Conservation (phyloP, 2,888 invertebrate genomes). For the Cynaeus angustus region DNA sequence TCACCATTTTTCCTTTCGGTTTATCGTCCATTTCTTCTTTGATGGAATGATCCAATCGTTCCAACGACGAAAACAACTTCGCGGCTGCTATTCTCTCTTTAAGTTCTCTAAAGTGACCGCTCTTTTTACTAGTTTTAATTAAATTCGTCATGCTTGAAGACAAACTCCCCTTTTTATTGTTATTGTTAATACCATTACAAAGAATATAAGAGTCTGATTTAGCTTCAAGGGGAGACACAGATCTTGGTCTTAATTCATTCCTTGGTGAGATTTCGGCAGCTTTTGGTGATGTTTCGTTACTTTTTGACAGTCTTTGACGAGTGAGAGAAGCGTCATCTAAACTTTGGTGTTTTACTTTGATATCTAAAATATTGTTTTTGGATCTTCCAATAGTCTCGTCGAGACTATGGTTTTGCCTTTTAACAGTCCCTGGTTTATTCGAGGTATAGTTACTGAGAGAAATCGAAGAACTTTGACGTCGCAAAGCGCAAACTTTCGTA, state of each 20-base stretch:
- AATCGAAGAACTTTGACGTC: constrained; percentile 88
- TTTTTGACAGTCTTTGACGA: constrained; percentile 40
- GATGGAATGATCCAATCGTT: constrained; percentile 73
- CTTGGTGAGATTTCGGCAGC: constrained; percentile 37
- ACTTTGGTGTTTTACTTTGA: constrained; percentile 80
- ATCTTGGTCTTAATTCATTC: constrained; percentile 65
- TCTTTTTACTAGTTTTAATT: constrained; percentile 67
- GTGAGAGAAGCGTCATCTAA: constrained; percentile 76
- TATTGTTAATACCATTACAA: constrained; percentile 65
- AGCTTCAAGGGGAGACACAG: constrained; percentile 69
- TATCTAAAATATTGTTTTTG: constrained; percentile 70
- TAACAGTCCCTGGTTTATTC: constrained; percentile 67
- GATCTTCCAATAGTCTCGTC: constrained; percentile 80
- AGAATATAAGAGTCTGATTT: constrained; percentile 69
- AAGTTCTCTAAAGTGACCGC: constrained; percentile 75
- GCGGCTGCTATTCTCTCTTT: constrained; percentile 74
- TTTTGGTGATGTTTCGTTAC: constrained; percentile 39
- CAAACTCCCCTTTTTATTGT: constrained; percentile 61
- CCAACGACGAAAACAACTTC: constrained; percentile 75
- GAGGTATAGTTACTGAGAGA: constrained; percentile 78
- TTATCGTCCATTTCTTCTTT: constrained; percentile 70
- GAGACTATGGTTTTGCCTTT: constrained; percentile 83
- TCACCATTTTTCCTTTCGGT: constrained; percentile 74
- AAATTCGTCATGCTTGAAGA: constrained; percentile 70
- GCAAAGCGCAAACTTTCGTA: constrained; percentile 90